These are phyloP conservation scores for Drosophila ironensis DNA, from an alignment of 1,140 invertebrate genomes.

Conservation along the genomic window DNA sequence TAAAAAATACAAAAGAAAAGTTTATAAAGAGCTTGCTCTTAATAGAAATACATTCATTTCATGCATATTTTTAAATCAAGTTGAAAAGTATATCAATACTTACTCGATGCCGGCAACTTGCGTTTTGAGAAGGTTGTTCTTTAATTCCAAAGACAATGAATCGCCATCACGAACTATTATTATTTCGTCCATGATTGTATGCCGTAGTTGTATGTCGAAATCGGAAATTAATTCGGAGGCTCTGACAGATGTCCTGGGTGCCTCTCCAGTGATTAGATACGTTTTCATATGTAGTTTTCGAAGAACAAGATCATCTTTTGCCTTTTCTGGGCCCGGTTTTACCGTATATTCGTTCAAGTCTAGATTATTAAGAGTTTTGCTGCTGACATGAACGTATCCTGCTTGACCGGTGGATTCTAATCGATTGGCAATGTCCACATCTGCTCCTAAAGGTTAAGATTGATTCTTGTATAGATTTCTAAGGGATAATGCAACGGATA, in stretches of 20 bases:
- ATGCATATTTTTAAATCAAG: background rate
- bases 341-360: slow-evolving; percentile 82
- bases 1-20: background rate
- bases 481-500: too few relatives aligned
- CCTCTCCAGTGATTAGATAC: slow-evolving; percentile 85
- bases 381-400: slow-evolving; percentile 93
- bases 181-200: background rate
- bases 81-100: background rate
- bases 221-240: background rate
- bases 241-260: slow-evolving; percentile 51
- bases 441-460: slow-evolving; percentile 81
- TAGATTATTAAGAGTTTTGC: slow-evolving; percentile 88
- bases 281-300: slow-evolving; percentile 87
- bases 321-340: slow-evolving; percentile 85
- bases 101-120: background rate
- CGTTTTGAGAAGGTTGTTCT: background rate
- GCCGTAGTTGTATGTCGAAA: background rate
- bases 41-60: too few relatives aligned
- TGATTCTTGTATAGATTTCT: background rate
- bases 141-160: background rate
- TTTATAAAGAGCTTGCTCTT: too few relatives aligned
- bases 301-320: slow-evolving; percentile 85
- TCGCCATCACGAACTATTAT: background rate
- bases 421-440: slow-evolving; percentile 95
- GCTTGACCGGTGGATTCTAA: slow-evolving; percentile 95